A percentile compares a stretch with the other conserved stretches of the same genome.
These are phyloP conservation scores for Clostera curtula DNA, from an alignment of 2,888 invertebrate genomes.

Conservation along the genomic window DNA sequence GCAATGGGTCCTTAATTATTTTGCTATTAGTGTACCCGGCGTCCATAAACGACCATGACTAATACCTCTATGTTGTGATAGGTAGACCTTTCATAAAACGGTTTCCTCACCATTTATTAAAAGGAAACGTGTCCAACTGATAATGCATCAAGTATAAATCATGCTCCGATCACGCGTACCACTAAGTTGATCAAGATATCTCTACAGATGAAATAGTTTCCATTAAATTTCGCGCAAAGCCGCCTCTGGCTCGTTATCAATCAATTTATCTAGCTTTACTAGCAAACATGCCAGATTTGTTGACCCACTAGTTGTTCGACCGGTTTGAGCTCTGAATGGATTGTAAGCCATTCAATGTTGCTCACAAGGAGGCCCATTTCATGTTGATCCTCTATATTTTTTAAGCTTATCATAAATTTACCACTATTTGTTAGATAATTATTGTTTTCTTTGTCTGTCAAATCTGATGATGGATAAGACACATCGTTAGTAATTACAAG, in stretches of 20 bases:
- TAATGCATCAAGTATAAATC: constrained; percentile 37
- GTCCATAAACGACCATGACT: too few relatives aligned
- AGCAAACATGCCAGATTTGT: constrained; percentile 49
- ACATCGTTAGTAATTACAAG: too few relatives aligned
- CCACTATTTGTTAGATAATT: too few relatives aligned
- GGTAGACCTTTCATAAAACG: constrained; percentile 4
- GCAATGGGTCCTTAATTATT: too few relatives aligned
- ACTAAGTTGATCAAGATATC: constrained; percentile 45
- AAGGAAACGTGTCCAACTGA: constrained; percentile 17
- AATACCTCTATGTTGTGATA: too few relatives aligned
- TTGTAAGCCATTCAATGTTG: constrained; percentile 39
- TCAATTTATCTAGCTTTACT: constrained; percentile 63
- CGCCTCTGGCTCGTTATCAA: constrained; percentile 56
- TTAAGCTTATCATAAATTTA: too few relatives aligned
- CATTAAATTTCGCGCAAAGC: constrained; percentile 58
- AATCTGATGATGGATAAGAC: too few relatives aligned
- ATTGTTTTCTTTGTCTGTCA: too few relatives aligned
- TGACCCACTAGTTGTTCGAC: constrained; percentile 48
- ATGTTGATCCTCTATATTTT: too few relatives aligned
- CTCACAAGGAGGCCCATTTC: too few relatives aligned
- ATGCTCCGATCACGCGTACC: constrained; percentile 39
- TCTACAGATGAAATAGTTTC: constrained; percentile 47
- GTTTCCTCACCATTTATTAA: constrained; percentile 8
- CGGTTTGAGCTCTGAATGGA: constrained; percentile 50
- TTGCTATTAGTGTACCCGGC: too few relatives aligned